A percentile compares a stretch with the other conserved stretches of the same genome.
These are phyloP conservation scores for Rhingia rostrata DNA, from an alignment of 2,888 invertebrate genomes.

Conservation along the genomic window DNA sequence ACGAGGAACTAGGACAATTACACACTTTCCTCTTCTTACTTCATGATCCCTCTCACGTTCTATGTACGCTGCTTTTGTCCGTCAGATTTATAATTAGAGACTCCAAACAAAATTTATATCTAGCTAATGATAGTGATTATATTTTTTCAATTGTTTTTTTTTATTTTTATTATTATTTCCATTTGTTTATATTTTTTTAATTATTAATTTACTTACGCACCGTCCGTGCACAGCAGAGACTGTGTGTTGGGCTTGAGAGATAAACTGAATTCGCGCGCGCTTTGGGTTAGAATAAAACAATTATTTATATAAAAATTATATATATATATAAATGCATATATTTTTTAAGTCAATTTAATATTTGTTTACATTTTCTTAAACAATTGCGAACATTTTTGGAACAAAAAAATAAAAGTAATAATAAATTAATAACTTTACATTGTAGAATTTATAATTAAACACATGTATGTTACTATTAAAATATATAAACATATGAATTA, in stretches of 20 bases:
- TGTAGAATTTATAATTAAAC: slow-evolving; percentile 30
- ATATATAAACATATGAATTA: background rate
- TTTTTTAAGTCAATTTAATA: slow-evolving; percentile 43
- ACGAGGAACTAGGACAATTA: slow-evolving; percentile 68
- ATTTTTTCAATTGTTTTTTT: slow-evolving; percentile 35
- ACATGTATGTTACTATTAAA: slow-evolving; percentile 12
- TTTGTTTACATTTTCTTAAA: slow-evolving; percentile 10
- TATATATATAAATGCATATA: slow-evolving; percentile 8
- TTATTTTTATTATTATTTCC: slow-evolving; percentile 20
- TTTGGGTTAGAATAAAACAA: slow-evolving; percentile 55
- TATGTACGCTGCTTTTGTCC: slow-evolving; percentile 28
- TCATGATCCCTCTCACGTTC: background rate
- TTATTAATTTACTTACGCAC: slow-evolving; percentile 40
- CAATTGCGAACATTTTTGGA: background rate
- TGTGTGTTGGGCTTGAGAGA: slow-evolving; percentile 16
- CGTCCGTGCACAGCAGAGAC: slow-evolving; percentile 3
- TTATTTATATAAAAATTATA: slow-evolving; percentile 60
- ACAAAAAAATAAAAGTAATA: background rate
- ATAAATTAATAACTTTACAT: background rate
- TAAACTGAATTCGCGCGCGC: slow-evolving; percentile 27
- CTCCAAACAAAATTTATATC: slow-evolving; percentile 32
- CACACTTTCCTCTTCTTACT: background rate
- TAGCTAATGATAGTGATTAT: slow-evolving; percentile 44
- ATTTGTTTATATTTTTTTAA: slow-evolving; percentile 51
- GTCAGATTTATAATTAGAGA: slow-evolving; percentile 4